Evolutionary conservation across 1,140 invertebrate species (phyloP), one percentile per base, ranked within the genome.

Genomic region (Eubasilissa regina): DNA sequence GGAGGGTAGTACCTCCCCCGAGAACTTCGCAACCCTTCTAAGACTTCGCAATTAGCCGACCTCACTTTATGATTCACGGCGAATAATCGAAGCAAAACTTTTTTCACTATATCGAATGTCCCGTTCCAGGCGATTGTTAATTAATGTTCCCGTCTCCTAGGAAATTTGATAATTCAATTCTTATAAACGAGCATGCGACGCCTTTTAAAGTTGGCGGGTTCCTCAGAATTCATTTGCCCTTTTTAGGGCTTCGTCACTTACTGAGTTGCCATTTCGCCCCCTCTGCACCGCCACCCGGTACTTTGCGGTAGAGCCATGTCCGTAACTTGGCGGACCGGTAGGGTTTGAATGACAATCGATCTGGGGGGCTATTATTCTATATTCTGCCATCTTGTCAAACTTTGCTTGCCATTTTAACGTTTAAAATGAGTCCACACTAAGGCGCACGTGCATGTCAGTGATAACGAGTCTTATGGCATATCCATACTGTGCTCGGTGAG

Each of bases 161-260:
- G 78, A 79, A 79, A 79, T 80, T 80, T 64, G 79, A 80, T 80
- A 77, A 80, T 80, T 77, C 68, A 56, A 48, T 75, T 77, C 75
- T 48, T 80, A 35, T 35, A 35, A 35, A 35, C 51, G 68, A 51
- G 70, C 68, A 77, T 70, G 58, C 45, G 45, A 80, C 47, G 74
- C 73, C 79, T 73, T 80, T 76, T 77, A 80, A 80, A 80, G 44
- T 77, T 62, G 13, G 48, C 35, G 44, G 72, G 48, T 70, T 77
- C 74, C 72, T 79, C 72, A 55, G 74, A 68, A 76, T 80, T 76
- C 79, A 56, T 72, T 68, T 55, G 43, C 66, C 75, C 74, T 72
- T 80, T 73, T 73, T 80, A 80, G 47, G 79, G 79, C 74, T 80
- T 80, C 79, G 35, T 47, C 62, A 44, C 58, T 68, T 56, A 68